Conservation (phyloP, 2,888 invertebrate genomes). For the Nysson spinosus region DNA sequence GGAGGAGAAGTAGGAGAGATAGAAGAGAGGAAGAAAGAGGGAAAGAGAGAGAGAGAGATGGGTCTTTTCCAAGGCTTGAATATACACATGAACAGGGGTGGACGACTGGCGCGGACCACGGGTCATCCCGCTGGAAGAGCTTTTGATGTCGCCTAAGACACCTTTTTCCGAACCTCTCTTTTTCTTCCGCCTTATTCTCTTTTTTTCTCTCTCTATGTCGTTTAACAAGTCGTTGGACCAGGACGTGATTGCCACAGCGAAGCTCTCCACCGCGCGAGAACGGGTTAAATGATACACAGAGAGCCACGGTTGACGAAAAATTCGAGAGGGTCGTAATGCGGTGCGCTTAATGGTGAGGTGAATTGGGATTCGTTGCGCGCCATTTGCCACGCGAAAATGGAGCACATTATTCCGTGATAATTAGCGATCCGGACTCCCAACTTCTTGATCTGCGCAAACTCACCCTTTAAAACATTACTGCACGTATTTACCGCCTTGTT, state of each 20-base stretch:
- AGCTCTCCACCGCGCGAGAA: conserved; percentile 1
- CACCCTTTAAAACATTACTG: too few species aligned
- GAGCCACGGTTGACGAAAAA: conserved; percentile 41
- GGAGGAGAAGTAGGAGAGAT: not conserved
- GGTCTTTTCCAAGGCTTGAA: conserved; percentile 46
- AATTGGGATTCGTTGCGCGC: conserved; percentile 42
- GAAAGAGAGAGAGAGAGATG: not conserved
- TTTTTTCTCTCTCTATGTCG: not conserved
- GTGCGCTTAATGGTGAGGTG: conserved; percentile 38
- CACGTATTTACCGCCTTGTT: too few species aligned
- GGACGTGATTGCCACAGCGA: conserved; percentile 30
- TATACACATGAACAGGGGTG: conserved; percentile 52
- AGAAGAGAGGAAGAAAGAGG: conserved; percentile 1
- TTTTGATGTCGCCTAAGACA: conserved; percentile 63
- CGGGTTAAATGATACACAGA: not conserved
- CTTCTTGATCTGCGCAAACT: too few species aligned
- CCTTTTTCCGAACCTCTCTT: conserved; percentile 52
- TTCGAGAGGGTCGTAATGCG: conserved; percentile 44
- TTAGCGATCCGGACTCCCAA: conserved; percentile 24
- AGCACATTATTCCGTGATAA: conserved; percentile 29
- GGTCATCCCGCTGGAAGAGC: conserved; percentile 63
- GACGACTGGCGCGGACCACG: conserved; percentile 52
- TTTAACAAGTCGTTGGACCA: conserved; percentile 50
- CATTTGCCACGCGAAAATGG: conserved; percentile 34
- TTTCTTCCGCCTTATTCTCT: conserved; percentile 36